Evolutionary conservation across 2,797 vertebrate genomes (phyloP).

Genomic region (Scyliorhinus canicula): DNA sequence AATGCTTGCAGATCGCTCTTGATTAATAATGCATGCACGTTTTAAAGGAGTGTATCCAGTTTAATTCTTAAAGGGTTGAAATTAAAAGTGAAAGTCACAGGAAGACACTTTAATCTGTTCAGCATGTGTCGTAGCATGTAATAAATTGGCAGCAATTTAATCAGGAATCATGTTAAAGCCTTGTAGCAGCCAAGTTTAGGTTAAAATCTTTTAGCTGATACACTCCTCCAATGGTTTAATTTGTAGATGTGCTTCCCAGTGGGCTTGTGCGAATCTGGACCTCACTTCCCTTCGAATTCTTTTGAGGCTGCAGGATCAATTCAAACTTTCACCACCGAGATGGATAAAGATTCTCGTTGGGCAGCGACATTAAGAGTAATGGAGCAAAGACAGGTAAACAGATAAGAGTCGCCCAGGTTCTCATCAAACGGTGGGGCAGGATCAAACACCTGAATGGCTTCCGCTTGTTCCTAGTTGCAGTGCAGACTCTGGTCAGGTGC

Average conservation of each 20-base stretch:
- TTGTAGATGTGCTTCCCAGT: neutral
- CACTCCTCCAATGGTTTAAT: no score
- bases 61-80: neutral
- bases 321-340: neutral
- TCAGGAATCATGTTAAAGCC: neutral
- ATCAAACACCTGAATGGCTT: neutral
- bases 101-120: neutral
- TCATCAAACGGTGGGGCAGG: neutral
- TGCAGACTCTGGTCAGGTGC: neutral
- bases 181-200: no score
- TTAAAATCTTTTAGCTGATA: no score
- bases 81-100: neutral
- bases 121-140: neutral
- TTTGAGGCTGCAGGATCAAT: neutral
- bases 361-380: no score
- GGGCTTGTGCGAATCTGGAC: neutral
- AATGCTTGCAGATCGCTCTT: neutral
- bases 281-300: neutral
- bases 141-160: neutral
- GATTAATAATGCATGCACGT: neutral
- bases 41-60: neutral
- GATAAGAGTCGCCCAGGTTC: neutral
- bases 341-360: neutral
- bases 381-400: neutral
- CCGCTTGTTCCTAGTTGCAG: neutral